A percentile compares a stretch with the other conserved stretches of the same genome.
phyloP scores from a whole-genome alignment of 2,113 vertebrate species.

The Eudyptes chrysolophus region DNA sequence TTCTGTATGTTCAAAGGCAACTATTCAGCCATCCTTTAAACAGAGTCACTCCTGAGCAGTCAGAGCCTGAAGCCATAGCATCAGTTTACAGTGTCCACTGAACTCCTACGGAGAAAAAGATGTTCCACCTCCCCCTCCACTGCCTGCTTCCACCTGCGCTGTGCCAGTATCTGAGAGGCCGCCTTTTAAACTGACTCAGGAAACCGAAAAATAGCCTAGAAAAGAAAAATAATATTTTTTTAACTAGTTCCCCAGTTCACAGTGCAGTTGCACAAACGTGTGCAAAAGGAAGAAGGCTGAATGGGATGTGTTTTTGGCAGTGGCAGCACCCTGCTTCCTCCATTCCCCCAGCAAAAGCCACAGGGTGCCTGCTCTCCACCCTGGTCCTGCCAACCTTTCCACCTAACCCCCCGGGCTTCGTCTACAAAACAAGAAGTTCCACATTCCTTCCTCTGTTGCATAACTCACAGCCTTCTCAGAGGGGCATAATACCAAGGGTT shows the following conservation, averaged over 20 bases:
- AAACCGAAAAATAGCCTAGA: background rate
- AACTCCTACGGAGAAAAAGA: background rate
- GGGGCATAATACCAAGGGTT: background rate
- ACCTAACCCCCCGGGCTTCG: background rate
- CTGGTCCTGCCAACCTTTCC: background rate
- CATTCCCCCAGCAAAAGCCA: background rate
- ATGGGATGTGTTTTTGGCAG: rapidly evolving
- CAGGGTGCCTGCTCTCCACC: background rate
- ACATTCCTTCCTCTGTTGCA: background rate
- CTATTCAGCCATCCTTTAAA: background rate
- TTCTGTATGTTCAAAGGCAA: background rate
- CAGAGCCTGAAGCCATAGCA: background rate
- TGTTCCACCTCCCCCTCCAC: background rate
- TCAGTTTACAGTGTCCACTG: rapidly evolving
- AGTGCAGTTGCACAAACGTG: rapidly evolving
- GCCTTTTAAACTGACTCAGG: background rate
- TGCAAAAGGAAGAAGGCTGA: background rate
- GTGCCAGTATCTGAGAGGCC: rapidly evolving
- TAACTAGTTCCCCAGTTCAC: background rate
- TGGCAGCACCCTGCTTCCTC: background rate
- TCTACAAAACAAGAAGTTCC: background rate
- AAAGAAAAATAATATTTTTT: background rate
- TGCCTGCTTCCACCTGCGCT: background rate
- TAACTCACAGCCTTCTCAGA: background rate
- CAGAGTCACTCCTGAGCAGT: background rate